Evolutionary conservation across 2,888 invertebrate genomes (phyloP).

Genomic region (Pogonocherus hispidulus): DNA sequence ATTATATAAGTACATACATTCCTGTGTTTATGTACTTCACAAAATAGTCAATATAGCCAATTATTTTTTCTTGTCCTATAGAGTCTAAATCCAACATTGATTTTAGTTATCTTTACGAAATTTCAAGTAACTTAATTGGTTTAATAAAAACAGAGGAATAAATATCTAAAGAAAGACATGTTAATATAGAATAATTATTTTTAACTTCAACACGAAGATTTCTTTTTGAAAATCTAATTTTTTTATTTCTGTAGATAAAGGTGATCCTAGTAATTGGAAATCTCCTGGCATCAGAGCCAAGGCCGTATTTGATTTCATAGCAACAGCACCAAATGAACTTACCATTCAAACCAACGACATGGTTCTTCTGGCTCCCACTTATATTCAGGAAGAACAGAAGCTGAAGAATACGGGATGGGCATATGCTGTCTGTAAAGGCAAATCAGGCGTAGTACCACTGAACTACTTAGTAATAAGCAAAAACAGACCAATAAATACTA

Average conservation of each 20-base stretch:
- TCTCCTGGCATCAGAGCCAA: constrained; percentile 75
- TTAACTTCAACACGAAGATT: no score
- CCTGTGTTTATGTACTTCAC: no score
- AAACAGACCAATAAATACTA: constrained; percentile 39
- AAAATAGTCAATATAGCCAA: no score
- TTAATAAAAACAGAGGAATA: no score
- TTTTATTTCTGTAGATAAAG: constrained; percentile 58
- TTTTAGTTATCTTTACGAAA: no score
- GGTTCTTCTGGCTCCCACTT: constrained; percentile 85
- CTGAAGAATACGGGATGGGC: constrained; percentile 80
- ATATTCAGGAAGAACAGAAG: constrained; percentile 78
- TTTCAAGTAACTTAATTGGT: no score
- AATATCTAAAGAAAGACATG: no score
- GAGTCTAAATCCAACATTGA: no score
- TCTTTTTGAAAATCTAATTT: no score
- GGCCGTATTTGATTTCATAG: constrained; percentile 83
- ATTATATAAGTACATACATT: no score
- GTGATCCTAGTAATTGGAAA: constrained; percentile 79
- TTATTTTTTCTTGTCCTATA: no score
- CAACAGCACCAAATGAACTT: constrained; percentile 81
- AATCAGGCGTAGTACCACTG: constrained; percentile 76
- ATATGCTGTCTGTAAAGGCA: constrained; percentile 74
- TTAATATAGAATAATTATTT: no score
- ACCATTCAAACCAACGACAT: constrained; percentile 83
- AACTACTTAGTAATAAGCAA: constrained; percentile 70